These are phyloP conservation scores for Nesometra sesokonis DNA, from an alignment of 35 echinoderm and acorn worm species.

Conservation along the genomic window DNA sequence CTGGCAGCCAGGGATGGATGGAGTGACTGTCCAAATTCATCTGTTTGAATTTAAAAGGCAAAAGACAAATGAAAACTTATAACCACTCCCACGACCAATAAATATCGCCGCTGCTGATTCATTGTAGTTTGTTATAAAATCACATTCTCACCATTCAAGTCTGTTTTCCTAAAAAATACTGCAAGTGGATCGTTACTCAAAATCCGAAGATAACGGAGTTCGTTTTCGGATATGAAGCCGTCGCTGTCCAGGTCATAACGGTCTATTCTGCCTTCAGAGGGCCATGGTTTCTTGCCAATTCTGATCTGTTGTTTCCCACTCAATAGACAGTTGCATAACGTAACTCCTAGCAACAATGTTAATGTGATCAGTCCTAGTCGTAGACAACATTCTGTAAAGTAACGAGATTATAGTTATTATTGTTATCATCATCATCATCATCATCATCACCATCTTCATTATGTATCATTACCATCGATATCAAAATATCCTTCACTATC, in stretches of 20 bases:
- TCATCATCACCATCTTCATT: no score
- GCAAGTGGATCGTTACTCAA: not conserved
- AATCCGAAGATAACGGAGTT: not conserved
- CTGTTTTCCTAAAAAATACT: not conserved
- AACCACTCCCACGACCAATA: no score
- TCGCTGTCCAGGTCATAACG: not conserved
- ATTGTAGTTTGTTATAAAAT: no score
- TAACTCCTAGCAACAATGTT: not conserved
- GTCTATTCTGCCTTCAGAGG: not conserved
- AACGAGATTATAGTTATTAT: no score
- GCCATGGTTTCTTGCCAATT: not conserved
- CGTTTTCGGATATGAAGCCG: not conserved
- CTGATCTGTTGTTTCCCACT: not conserved
- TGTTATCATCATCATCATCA: no score
- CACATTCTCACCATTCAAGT: not conserved
- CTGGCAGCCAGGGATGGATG: no score
- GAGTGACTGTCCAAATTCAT: no score
- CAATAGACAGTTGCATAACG: not conserved
- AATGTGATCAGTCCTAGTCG: not conserved
- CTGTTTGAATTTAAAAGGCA: no score
- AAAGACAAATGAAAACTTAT: no score
- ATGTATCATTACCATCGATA: no score
- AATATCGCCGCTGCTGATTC: no score
- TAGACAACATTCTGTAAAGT: not conserved
- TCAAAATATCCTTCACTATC: no score